Percentiles rank a stretch among this genome's conserved stretches.
Evolutionary conservation across 2,888 invertebrate species (phyloP).

Genomic region (Agapostemon virescens): DNA sequence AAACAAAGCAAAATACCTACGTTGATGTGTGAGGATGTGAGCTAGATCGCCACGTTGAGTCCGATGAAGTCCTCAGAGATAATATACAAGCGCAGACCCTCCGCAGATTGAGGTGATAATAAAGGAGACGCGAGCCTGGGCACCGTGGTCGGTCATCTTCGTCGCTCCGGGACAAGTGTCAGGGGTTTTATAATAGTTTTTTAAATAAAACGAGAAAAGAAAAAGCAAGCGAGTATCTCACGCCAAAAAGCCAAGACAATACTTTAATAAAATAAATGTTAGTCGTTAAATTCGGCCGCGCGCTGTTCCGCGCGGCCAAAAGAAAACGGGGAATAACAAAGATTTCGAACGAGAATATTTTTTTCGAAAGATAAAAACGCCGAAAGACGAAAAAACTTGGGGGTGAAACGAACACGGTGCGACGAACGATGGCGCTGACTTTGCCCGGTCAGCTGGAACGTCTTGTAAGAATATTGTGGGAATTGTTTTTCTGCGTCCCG

Average conservation of each 20-base stretch:
- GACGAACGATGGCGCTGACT: constrained; percentile 53
- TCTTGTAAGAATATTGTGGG: constrained; percentile 78
- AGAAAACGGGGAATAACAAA: constrained; percentile 24
- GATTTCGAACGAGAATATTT: constrained; percentile 55
- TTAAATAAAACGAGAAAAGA: neutral
- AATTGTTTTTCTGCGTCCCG: constrained; percentile 79
- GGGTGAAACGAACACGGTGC: constrained; percentile 33
- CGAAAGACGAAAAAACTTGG: constrained; percentile 22
- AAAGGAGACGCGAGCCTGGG: constrained; percentile 64
- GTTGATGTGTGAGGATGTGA: constrained; percentile 78
- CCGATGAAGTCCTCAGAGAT: constrained; percentile 69
- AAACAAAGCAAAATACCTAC: constrained; percentile 62
- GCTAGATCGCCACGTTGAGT: constrained; percentile 76
- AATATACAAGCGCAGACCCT: constrained; percentile 71
- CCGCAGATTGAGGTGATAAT: constrained; percentile 68
- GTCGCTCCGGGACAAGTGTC: constrained; percentile 50
- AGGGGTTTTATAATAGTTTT: constrained; percentile 46
- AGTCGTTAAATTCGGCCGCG: constrained; percentile 54
- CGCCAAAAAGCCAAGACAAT: constrained; percentile 60
- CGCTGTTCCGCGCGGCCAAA: neutral
- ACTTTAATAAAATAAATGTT: constrained; percentile 58
- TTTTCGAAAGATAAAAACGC: constrained; percentile 53
- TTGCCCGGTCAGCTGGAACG: constrained; percentile 70
- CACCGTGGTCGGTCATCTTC: constrained; percentile 56
- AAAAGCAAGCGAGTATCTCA: constrained; percentile 30